These are phyloP conservation scores for Hestina assimilis DNA, from an alignment of 1,140 invertebrate species.

Conservation along the genomic window DNA sequence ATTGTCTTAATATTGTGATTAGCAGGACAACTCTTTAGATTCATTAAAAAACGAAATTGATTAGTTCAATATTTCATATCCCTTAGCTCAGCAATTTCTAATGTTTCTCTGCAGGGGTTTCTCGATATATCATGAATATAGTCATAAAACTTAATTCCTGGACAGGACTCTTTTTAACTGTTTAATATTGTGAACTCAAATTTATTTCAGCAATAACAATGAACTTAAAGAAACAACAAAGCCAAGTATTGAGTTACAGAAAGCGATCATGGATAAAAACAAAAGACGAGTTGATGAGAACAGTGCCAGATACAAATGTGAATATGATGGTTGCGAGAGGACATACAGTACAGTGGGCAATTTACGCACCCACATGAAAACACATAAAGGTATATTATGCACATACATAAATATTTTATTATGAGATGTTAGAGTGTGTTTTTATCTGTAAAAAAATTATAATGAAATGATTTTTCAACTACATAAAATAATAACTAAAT, in stretches of 20 bases:
- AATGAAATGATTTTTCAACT: too few species aligned
- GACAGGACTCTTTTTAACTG: too few species aligned
- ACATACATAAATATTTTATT: not conserved
- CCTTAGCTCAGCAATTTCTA: too few species aligned
- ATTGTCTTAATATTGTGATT: too few species aligned
- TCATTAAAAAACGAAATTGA: too few species aligned
- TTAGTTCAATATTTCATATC: too few species aligned
- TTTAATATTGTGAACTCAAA: not conserved
- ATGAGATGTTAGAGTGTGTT: not conserved
- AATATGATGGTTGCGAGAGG: constrained; percentile 92
- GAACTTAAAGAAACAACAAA: constrained; percentile 40
- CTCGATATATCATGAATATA: too few species aligned
- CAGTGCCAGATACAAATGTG: constrained; percentile 85
- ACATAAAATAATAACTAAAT: too few species aligned
- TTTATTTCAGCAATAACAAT: constrained; percentile 40
- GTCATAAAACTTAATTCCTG: too few species aligned
- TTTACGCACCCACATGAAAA: constrained; percentile 96
- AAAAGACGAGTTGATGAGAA: constrained; percentile 55
- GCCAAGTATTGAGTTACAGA: constrained; percentile 39
- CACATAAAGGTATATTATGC: constrained; percentile 91
- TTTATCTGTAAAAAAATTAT: too few species aligned
- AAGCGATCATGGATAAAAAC: constrained; percentile 45
- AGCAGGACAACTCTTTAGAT: too few species aligned
- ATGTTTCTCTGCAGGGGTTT: too few species aligned
- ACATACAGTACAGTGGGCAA: constrained; percentile 97